Percentiles rank a stretch among this genome's conserved stretches.
These are phyloP conservation scores for Melanostoma scalare DNA, from an alignment of 2,888 invertebrate genomes.

Conservation along the genomic window DNA sequence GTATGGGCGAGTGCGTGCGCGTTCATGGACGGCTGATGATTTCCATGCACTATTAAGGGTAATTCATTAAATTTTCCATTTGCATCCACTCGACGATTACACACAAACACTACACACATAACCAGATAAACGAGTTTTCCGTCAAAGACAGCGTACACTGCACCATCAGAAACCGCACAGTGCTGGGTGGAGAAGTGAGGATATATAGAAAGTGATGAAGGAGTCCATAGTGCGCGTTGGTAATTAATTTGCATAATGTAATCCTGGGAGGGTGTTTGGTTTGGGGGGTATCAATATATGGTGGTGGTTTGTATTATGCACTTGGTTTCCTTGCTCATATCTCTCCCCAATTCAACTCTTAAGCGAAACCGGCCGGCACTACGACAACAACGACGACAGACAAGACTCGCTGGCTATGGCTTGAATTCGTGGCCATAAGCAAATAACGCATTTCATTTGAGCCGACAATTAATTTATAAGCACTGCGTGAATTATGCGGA, in stretches of 20 bases:
- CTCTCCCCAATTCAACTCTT: slow-evolving; percentile 26
- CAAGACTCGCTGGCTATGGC: slow-evolving; percentile 23
- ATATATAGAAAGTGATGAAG: slow-evolving; percentile 58
- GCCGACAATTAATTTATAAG: slow-evolving; percentile 74
- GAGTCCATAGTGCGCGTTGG: slow-evolving; percentile 63
- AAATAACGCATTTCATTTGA: slow-evolving; percentile 74
- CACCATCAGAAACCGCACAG: not conserved
- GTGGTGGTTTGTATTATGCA: slow-evolving; percentile 60
- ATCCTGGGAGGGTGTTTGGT: slow-evolving; percentile 18
- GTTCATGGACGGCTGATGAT: slow-evolving; percentile 50
- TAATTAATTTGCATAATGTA: slow-evolving; percentile 73
- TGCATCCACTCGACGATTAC: slow-evolving; percentile 23
- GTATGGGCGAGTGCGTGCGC: slow-evolving; percentile 54
- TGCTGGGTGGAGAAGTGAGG: slow-evolving; percentile 30
- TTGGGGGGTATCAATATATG: slow-evolving; percentile 29
- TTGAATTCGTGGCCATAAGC: slow-evolving; percentile 28
- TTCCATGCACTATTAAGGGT: slow-evolving; percentile 52
- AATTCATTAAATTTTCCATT: slow-evolving; percentile 66
- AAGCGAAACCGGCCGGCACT: slow-evolving; percentile 3
- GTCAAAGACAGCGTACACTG: slow-evolving; percentile 8
- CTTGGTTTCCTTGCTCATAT: slow-evolving; percentile 37
- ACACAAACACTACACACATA: slow-evolving; percentile 24
- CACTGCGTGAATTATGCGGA: slow-evolving; percentile 71
- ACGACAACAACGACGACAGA: slow-evolving; percentile 19
- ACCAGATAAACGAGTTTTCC: slow-evolving; percentile 50